Base-by-base conservation (phyloP, 2,113 vertebrate species). In the Ondatra zibethicus region DNA sequence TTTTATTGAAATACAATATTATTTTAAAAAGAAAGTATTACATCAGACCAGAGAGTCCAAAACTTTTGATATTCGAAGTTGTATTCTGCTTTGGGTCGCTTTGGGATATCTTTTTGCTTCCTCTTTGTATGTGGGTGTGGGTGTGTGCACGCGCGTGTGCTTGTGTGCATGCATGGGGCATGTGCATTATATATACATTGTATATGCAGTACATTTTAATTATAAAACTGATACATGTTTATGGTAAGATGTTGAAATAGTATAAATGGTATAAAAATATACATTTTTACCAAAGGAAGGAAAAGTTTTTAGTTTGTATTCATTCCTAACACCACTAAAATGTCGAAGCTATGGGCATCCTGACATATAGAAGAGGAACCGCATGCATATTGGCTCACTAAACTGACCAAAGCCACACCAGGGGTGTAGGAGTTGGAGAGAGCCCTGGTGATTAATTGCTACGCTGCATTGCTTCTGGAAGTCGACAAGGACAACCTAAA, bases 11-110 rank as follows among this genome's bases (percentile, higher is more conserved):
- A 93, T 65, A 55, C 10, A 90, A 12, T 85, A 65, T 63, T 84
- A 63, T 84, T 84, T 84, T 16, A 70, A 70, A 96, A 92, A 85
- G 29, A 68, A 81, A 63, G 2, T 72, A 39, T 13, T 68, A 58
- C 0, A 25, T 81, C 89, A 89, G 0, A n/a, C 78, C 39, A 92
- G 47, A 75, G 31, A 63, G 81, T n/a, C 88, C 39, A 39, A 77
- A 52, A n/a, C 3, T 91, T 91, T 82, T 84, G 31, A 84, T 73
- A 87, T n/a, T 47, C 84, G 75, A 77, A 94, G 76, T 33, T 95
- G 82, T 72, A 45, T 78, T 84, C 85, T 39, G 8, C 16, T 89
- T 82, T 90, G 65, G 85, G 33, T 63, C 36, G 7, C 16, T 89
- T 82, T 93, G 47, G 87, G 45, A 16, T 2, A 86, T 45, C 50